Evolutionary conservation across 2,888 invertebrate genomes (phyloP).

Genomic region (Agapostemon virescens): DNA sequence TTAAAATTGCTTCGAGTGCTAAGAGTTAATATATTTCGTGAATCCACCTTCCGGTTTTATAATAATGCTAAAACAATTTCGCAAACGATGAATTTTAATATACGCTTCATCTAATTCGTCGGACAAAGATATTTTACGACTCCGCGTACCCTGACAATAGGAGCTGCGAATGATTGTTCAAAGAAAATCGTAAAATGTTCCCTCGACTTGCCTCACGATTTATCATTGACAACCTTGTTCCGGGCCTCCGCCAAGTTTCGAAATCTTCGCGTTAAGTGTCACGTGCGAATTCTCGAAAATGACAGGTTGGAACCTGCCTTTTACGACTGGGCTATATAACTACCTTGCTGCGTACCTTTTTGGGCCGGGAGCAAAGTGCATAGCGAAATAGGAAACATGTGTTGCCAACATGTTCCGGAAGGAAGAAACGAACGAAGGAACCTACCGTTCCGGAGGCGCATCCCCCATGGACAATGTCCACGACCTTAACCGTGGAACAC

Average conservation of each 20-base stretch:
- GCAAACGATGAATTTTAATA: too few relatives aligned
- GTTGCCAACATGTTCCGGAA: slow-evolving; percentile 52
- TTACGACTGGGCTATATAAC: slow-evolving; percentile 60
- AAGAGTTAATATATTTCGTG: too few relatives aligned
- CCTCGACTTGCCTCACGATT: background rate
- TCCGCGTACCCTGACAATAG: too few relatives aligned
- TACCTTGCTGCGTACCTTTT: slow-evolving; percentile 57
- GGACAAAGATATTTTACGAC: too few relatives aligned
- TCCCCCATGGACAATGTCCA: slow-evolving; percentile 49
- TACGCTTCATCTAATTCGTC: too few relatives aligned
- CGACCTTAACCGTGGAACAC: slow-evolving; percentile 42
- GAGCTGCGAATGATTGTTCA: too few relatives aligned
- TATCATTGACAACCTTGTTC: background rate
- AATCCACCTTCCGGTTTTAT: too few relatives aligned
- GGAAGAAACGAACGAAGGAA: slow-evolving; percentile 36
- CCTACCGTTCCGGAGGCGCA: slow-evolving; percentile 41
- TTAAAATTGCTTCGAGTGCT: too few relatives aligned
- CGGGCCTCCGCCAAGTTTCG: background rate
- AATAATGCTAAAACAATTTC: too few relatives aligned
- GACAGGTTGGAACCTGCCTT: slow-evolving; percentile 55
- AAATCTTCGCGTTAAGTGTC: background rate
- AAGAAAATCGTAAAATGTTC: background rate
- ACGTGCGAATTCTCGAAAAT: slow-evolving; percentile 11
- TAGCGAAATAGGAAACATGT: slow-evolving; percentile 60
- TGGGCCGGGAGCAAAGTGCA: slow-evolving; percentile 51